Base-by-base conservation (phyloP, 2,888 invertebrate genomes). In the Raillietiella orientalis region DNA sequence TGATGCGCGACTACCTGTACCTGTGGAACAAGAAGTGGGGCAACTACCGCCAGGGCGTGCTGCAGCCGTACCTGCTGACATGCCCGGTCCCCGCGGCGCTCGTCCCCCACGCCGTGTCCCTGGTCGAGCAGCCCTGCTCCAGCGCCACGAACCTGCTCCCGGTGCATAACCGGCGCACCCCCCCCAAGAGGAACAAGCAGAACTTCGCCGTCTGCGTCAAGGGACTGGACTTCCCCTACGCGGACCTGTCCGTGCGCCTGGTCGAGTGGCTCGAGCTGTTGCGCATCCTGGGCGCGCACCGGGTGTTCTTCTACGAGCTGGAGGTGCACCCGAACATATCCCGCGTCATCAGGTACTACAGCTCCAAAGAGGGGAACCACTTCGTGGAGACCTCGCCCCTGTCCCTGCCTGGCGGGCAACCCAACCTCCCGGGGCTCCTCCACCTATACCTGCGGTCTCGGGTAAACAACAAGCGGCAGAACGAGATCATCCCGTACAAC, bases 1-100 rank as follows among this genome's bases (percentile, higher is more conserved):
- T 69, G 41, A 66, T 64, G 12, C 62, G 72, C 36, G 77, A 77
- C 47, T 79, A 79, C 51, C 77, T 77, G 44, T 79, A 79, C 45
- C 71, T 79, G 36, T 82, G 82, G 82, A 71, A 74, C 45, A 64
- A 65, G 38, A 75, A 75, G 46, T 82, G 79, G 82, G 79, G 79
- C 30, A 79, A 79, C 49, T 75, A 75, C 49, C 69, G 71, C 42
- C 71, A 77, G 46, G 67, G 67, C 27, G 67, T 77, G 33, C 71
- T 75, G 44, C 79, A 82, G 49, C 79, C 82, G 1, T 82, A 75
- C 44, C 54, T 82, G 36, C 63, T 74, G 34, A 74, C 77, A 12
- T 82, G 82, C 47, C 67, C 71, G 41, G 58, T 82, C 36, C 79
- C 82, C 0, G 57, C 59, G 32, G 29, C 31, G 11, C 55, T 63